Evolutionary conservation across 2,888 invertebrate genomes (phyloP), one percentile per base, ranked within the genome.

Genomic region (Amblyjoppa proteus): DNA sequence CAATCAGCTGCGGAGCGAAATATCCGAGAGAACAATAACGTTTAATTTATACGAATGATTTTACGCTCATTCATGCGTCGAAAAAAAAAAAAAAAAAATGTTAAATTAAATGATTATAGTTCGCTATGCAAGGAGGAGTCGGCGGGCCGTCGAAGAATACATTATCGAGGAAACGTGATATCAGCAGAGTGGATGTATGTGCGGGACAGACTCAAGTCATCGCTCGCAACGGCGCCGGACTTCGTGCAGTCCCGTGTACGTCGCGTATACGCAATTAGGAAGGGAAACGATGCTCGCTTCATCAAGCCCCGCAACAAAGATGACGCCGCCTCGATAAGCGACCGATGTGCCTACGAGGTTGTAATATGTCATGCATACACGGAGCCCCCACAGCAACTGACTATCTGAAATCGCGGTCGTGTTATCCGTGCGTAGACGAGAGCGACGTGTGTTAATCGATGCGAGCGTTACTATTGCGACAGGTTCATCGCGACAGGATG

Each of bases 311-410:
- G 77, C 69, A 61, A 81, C 81, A 69, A 84, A 73, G 68, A 81
- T 78, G 81, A 84, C 81, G 77, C 61, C 73, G 51, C 51, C n/a
- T 28, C 53, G 84, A 84, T 84, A 84, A 84, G 81, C 58, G 13
- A 4, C 45, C 53, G 70, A 58, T 25, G 45, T 49, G n/a, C 13
- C 71, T 49, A 56, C 53, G 56, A 41, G 20, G 9, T 28, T 34
- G 64, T 49, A 34, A 51, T 49, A n/a, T 13, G 5, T 13, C 16
- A 13, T 66, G 28, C 31, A 51, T 66, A 51, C 51, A 34, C n/a
- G n/a, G 1, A 6, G 31, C 34, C n/a, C 4, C 13, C 16, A 16
- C 64, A 6, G 34, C 34, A 7, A 31, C 64, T 28, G 7, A 16
- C 28, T 34, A 11, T 31, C 64, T 6, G 64, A 66, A 81, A 73